These are phyloP conservation scores for Etheostoma spectabile DNA, from an alignment of 2,113 vertebrate genomes.

Conservation along the genomic window DNA sequence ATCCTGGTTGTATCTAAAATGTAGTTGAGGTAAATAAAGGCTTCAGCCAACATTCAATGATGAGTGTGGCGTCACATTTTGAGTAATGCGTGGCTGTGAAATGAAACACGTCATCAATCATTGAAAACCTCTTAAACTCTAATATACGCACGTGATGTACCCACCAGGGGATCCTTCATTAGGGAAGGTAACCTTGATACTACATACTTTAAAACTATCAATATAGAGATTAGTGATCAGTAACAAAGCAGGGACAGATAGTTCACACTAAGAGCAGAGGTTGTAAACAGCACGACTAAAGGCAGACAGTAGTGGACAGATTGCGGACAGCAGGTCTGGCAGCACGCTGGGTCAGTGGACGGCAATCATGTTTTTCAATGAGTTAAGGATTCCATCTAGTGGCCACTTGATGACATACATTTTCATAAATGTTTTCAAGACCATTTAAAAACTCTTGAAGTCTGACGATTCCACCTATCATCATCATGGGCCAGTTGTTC, in stretches of 20 bases:
- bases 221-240: not conserved
- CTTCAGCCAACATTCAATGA: not conserved
- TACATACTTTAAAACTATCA: not conserved
- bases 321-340: not conserved
- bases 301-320: not conserved
- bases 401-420: not conserved
- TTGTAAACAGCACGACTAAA: not conserved
- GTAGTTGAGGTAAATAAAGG: not conserved
- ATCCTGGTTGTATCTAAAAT: not conserved
- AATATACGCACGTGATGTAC: not conserved
- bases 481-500: no score
- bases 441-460: not conserved
- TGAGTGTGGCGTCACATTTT: not conserved
- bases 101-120: not conserved
- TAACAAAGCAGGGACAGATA: not conserved
- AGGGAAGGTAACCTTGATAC: not conserved
- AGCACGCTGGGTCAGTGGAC: not conserved
- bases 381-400: slow-evolving; percentile 48
- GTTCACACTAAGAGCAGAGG: not conserved
- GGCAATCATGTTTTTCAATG: not conserved
- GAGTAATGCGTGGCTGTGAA: not conserved
- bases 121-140: not conserved
- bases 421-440: not conserved
- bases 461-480: not conserved
- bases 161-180: not conserved